Evolutionary conservation across 2,113 vertebrate species (phyloP), one percentile per base, ranked within the genome.

Genomic region (Cebidichthys violaceus): DNA sequence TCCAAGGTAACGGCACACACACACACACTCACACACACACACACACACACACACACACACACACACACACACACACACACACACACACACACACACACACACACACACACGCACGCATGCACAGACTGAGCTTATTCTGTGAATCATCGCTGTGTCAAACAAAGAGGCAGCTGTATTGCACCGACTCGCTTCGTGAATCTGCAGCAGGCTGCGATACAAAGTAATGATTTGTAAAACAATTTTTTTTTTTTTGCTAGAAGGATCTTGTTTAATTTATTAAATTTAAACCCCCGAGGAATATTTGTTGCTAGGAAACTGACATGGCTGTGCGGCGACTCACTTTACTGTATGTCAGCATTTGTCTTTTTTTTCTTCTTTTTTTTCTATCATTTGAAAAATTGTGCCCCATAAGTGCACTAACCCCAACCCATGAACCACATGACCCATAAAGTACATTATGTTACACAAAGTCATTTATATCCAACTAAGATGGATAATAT

Each of bases 1-100:
- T 86, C 92, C 89, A 94, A 94, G 93, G 93, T 93, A 93, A 87
- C 68, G 0, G n/a, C 65, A 72, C 70, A 70, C 86, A 85, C 78
- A n/a, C n/a, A n/a, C n/a, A n/a, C n/a, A n/a, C n/a, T n/a, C n/a
- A n/a, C n/a, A n/a, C n/a, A n/a, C n/a, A n/a, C n/a, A n/a, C n/a
- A n/a, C n/a, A n/a, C n/a, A n/a, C n/a, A n/a, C n/a, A n/a, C n/a
- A n/a, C n/a, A n/a, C n/a, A n/a, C n/a, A n/a, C n/a, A n/a, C n/a
- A n/a, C n/a, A n/a, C n/a, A n/a, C n/a, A n/a, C n/a, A n/a, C n/a
- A n/a, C n/a, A n/a, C n/a, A n/a, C n/a, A n/a, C n/a, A n/a, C n/a
- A n/a, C n/a, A n/a, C n/a, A n/a, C n/a, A n/a, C n/a, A n/a, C n/a
- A n/a, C n/a, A n/a, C n/a, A n/a, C n/a, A n/a, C n/a, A n/a, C n/a